Evolutionary conservation across 2,888 invertebrate genomes (phyloP), one percentile per base, ranked within the genome.

Genomic region (Drosophila aldrichi): DNA sequence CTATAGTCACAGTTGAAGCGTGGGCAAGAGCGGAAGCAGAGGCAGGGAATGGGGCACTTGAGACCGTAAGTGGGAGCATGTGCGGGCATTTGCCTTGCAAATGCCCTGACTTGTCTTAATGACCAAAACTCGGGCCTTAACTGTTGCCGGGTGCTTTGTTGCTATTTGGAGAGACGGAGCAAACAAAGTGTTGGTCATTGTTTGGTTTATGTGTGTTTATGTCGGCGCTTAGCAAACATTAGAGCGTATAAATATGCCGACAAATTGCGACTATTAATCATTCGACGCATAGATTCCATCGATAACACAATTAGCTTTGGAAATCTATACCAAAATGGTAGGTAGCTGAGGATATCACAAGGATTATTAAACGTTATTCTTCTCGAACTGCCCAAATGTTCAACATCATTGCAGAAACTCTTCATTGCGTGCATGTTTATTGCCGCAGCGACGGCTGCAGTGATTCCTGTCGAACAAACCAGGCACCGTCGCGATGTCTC

Each of bases 401-500:
- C 25, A 25, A 52, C 10, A 20, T 12, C 22, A 20, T 75, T 78
- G 12, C 63, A 89, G 91, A 88, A 85, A 90, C 56, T 90, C 54
- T 82, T 88, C 46, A 74, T 86, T 70, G 79, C 80, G 74, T 88
- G 83, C 81, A 81, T 90, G 34, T 81, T 90, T 29, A 81, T 90
- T 77, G 79, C 84, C 81, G 81, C 86, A 56, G 89, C 86, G 79
- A 82, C 89, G 79, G 90, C 92, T 77, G 90, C 92, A 81, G 85
- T 82, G 82, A 77, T 91, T 77, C 91, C 88, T 70, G 81, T 84
- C 78, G 85, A 91, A 82, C 90, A 88, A 79, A 64, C 82, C 81
- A 90, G 91, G 77, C 88, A 90, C 68, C 90, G 90, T 77, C 83
- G 90, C 58, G 91, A 91, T 82, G 90, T 90, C 29, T 76, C 83